Base-by-base conservation (phyloP, 2,888 invertebrate genomes). In the Acleris holmiana region DNA sequence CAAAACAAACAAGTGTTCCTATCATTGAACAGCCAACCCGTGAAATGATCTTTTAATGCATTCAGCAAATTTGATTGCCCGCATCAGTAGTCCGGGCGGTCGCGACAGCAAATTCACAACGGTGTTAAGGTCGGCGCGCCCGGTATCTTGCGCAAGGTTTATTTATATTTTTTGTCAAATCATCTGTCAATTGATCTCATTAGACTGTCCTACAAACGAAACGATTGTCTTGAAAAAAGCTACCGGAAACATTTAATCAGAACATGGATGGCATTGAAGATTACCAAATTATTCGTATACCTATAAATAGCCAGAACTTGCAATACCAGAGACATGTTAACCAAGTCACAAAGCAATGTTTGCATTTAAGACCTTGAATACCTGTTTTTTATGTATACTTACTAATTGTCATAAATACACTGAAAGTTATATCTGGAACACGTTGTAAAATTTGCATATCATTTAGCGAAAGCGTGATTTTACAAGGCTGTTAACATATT, bases 41-140 rank as follows among this genome's bases (percentile, higher is more conserved):
- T 64, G 64, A 64, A 64, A 59, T 59, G 25, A 58, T 59, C 25
- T 21, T 29, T 58, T 58, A 58, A 58, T 48, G 21, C 55, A 13
- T 65, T 59, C 49, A 49, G 25, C 35, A 69, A 81, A 79, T 79
- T 75, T 76, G 80, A 84, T 77, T 79, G 74, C 87, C 89, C 89
- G 89, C 88, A 89, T 89, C 82, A 84, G 73, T 82, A 80, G 76
- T 77, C 83, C 75, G 77, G 68, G 71, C 69, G 82, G 84, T 82
- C 87, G 83, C 60, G 60, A 29, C 51, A 47, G 62, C 80, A 82
- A 77, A 81, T 82, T 83, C 79, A 84, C 84, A 88, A 83, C 77
- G 73, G 82, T 87, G 91, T 83, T 89, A 89, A 89, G 91, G 89
- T 80, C 82, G 71, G 69, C 61, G 71, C 68, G 77, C 76, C 72